Evolutionary conservation across 1,140 invertebrate species (phyloP).

Genomic region (Lordiphosa clarofinis): DNA sequence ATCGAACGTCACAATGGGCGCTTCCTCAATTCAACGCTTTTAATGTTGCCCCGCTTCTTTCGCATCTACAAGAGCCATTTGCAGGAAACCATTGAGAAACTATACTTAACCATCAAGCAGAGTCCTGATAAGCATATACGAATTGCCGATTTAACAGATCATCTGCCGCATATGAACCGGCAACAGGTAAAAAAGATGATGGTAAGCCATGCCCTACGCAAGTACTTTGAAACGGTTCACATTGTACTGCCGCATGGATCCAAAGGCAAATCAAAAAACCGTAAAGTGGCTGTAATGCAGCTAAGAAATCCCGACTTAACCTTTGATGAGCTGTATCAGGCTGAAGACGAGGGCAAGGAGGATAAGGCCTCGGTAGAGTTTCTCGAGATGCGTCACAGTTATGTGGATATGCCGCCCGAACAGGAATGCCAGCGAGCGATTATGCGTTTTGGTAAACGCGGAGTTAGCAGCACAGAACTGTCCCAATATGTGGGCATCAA

Average conservation of each 20-base stretch:
- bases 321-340: conserved; percentile 66
- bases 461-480: conserved; percentile 50
- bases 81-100: conserved; percentile 44
- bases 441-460: conserved; percentile 48
- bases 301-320: conserved; percentile 48
- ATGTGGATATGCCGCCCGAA: conserved; percentile 59
- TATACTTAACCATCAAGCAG: conserved; percentile 44
- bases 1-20: conserved; percentile 42
- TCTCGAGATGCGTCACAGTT: conserved; percentile 31
- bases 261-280: conserved; percentile 10
- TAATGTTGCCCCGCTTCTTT: conserved; percentile 49
- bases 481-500: conserved; percentile 40
- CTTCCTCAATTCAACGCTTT: conserved; percentile 27
- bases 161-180: conserved; percentile 21
- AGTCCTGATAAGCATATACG: conserved; percentile 25
- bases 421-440: conserved; percentile 56
- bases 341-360: conserved; percentile 81
- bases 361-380: conserved; percentile 67
- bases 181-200: conserved; percentile 43
- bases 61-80: conserved; percentile 47
- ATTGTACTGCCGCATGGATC: not conserved
- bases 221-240: conserved; percentile 52
- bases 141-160: conserved; percentile 17
- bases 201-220: conserved; percentile 49
- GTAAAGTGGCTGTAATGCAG: conserved; percentile 35